A percentile compares a stretch with the other conserved stretches of the same genome.
Evolutionary conservation across 2,113 vertebrate species (phyloP).

Genomic region (Channa argus): DNA sequence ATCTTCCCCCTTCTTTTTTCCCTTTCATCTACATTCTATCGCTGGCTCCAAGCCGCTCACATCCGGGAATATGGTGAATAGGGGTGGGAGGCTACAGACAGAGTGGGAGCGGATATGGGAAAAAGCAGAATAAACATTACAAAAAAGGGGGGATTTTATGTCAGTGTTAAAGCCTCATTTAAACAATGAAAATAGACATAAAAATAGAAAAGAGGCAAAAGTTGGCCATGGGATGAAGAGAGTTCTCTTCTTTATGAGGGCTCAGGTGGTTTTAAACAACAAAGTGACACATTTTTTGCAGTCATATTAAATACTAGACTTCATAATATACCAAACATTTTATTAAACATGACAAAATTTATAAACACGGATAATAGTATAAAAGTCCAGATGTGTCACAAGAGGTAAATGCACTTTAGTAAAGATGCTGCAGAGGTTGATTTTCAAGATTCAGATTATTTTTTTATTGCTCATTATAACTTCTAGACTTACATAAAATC

Average conservation of each 20-base stretch:
- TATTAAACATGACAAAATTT: slow-evolving; percentile 39
- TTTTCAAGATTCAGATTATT: slow-evolving; percentile 33
- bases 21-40: slow-evolving; percentile 78
- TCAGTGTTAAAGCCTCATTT: slow-evolving; percentile 45
- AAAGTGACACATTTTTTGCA: slow-evolving; percentile 28
- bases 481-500: not conserved
- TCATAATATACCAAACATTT: slow-evolving; percentile 14
- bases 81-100: slow-evolving; percentile 66
- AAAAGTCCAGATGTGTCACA: slow-evolving; percentile 31
- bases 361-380: slow-evolving; percentile 34
- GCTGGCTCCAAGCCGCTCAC: slow-evolving; percentile 72
- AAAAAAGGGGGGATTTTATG: slow-evolving; percentile 70
- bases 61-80: slow-evolving; percentile 76
- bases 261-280: slow-evolving; percentile 48
- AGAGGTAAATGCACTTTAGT: slow-evolving; percentile 6
- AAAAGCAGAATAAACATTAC: slow-evolving; percentile 77
- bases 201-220: slow-evolving; percentile 29
- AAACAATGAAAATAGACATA: slow-evolving; percentile 31
- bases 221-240: slow-evolving; percentile 25
- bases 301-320: slow-evolving; percentile 37
- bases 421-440: slow-evolving; percentile 13
- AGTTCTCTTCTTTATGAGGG: slow-evolving; percentile 9
- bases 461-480: slow-evolving; percentile 30
- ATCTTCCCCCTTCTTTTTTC: slow-evolving; percentile 66
- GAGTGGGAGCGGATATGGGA: slow-evolving; percentile 75